Evolutionary conservation across 2,888 invertebrate genomes (phyloP), one percentile per base, ranked within the genome.

Genomic region (Epirrhoe tristata): DNA sequence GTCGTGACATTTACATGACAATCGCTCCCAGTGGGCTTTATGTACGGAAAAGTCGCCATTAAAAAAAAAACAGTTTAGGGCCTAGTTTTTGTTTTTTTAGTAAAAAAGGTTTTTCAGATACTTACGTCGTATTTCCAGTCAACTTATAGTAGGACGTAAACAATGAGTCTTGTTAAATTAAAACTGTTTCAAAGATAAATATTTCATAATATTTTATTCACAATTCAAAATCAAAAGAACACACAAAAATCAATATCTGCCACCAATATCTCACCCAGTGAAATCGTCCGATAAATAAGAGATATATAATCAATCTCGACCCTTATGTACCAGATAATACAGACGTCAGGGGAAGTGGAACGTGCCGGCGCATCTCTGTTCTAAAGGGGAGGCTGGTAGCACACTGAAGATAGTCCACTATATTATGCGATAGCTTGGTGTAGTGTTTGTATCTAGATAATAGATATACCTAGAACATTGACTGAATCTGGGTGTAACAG

Each of bases 1-100:
- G 46, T 67, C 67, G 43, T 66, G 7, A 39, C 75, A 83, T 83
- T 83, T 75, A 77, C 83, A 83, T 83, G 79, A 83, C 83, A 83
- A 83, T 83, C 73, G 71, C 73, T 75, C 76, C 69, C 78, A 73
- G 73, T 63, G 76, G 67, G 56, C 80, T 52, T 43, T 71, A 69
- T 64, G 70, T 68, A 34, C 14, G 69, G 63, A 61, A 58, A 7
- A 6, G 24, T 43, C 65, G 67, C 73, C 76, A 77, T 75, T 70
- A 2, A 24, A 24, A 24, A 3, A 24, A 24, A 24, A 1, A 24
- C 24, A 24, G 24, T 24, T 24, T 24, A 24, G 24, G 24, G 24
- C 24, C 24, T 24, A n/a, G n/a, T n/a, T n/a, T n/a, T n/a, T n/a
- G n/a, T n/a, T n/a, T n/a, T n/a, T n/a, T n/a, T n/a, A n/a, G n/a